Base-by-base conservation (phyloP, 2,888 invertebrate species). In the Loripinus fragilis region DNA sequence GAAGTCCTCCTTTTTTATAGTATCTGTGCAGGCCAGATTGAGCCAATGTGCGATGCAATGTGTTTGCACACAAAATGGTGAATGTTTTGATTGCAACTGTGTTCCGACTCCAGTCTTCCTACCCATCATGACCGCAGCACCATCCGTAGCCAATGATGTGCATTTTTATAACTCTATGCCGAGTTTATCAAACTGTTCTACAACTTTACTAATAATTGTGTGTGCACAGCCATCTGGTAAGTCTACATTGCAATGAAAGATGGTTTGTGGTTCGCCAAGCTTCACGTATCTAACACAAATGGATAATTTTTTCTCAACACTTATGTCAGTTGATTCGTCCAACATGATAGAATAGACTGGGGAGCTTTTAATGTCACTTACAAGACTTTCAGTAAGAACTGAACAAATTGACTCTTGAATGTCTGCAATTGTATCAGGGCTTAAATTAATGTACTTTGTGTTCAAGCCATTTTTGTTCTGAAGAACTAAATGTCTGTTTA, bases 1-100 rank as follows among this genome's bases (percentile, higher is more conserved):
- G 15, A 42, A 68, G 8, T 77, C 71, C 42, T 65, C 52, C 41
- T 85, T 79, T 60, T 86, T 83, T 0, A 86, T 83, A 85, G 68
- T n/a, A n/a, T n/a, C n/a, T n/a, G n/a, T n/a, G n/a, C n/a, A n/a
- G n/a, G n/a, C n/a, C n/a, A n/a, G n/a, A 30, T 78, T 83, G 0
- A 83, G 65, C 35, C 83, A 48, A 45, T 79, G 79, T 0, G 74
- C 80, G 0, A 75, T 45, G 74, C 81, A 84, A 30, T 81, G 79
- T n/a, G 77, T 77, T 28, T 79, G 77, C 12, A 76, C 60, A 52
- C 52, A 48, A 71, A 81, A 84, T n/a, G 80, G 81, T 8, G 77
- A 45, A 55, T 68, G 69, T n/a, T n/a, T n/a, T n/a, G n/a, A n/a
- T n/a, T n/a, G n/a, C n/a, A n/a, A n/a, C n/a, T n/a, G n/a, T n/a